Evolutionary conservation across 2,888 invertebrate species (phyloP), one percentile per base, ranked within the genome.

Genomic region (Carabus problematicus): DNA sequence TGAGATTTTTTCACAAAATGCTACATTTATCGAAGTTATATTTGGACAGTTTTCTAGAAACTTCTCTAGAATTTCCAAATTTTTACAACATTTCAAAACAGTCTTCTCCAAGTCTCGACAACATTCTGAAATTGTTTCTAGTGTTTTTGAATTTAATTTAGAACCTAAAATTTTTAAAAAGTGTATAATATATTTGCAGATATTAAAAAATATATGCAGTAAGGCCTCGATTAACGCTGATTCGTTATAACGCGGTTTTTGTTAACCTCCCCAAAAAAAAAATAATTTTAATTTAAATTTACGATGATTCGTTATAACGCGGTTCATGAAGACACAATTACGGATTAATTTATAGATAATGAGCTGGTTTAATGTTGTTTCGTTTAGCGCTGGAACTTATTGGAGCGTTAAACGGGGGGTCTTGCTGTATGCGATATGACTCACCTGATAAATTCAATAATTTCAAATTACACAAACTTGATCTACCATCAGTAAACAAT

Each of bases 1-100:
- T 4, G 61, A 14, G 40, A 69, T 8, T 56, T 73, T 72, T 8
- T 55, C 29, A 68, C 74, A 73, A 66, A 76, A 77, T 3, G 77
- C 74, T 3, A 77, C 63, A 64, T 76, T 74, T 9, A 77, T 55
- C 16, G 61, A 58, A 56, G 68, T 58, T 7, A 76, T 64, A 45
- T 72, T 66, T 60, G 14, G 64, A 64, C 75, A 75, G 8, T 71
- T 72, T 41, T 73, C 72, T 11, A 72, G 70, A 16, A 76, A n/a
- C 3, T 70, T 54, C 1, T 66, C 58, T 16, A 76, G 68, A 41
- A 47, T 72, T 9, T 71, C 70, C 8, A 77, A 61, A 16, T 72
- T 73, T 64, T 75, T 75, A 56, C 77, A 77, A 29, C 75, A 72
- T 67, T 75, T 75, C n/a, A 77, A 71, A 1, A 59, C 49, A 8